phyloP scores from a whole-genome alignment of 2,888 invertebrate species.

The Brachylomia viminalis region DNA sequence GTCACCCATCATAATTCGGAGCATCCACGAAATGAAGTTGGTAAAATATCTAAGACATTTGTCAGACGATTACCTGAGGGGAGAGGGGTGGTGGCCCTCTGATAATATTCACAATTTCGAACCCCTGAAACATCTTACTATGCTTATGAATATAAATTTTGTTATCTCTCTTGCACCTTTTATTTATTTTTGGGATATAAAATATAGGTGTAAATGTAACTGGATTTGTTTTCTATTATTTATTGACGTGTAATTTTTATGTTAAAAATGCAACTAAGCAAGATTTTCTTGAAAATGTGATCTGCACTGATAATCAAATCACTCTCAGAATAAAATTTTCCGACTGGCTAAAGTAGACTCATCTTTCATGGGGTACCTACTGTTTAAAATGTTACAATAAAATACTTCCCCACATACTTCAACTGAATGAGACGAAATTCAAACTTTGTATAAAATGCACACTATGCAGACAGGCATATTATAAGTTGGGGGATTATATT shows the following conservation, averaged over 20 bases:
- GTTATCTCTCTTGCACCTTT: slow-evolving; percentile 75
- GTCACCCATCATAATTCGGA: slow-evolving; percentile 66
- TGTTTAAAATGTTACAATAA: too few species aligned
- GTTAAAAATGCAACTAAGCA: background rate
- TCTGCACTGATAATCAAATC: background rate
- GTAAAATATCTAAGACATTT: slow-evolving; percentile 89
- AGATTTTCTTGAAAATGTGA: background rate
- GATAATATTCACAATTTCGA: slow-evolving; percentile 85
- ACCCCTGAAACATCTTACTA: slow-evolving; percentile 80
- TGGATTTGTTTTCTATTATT: background rate
- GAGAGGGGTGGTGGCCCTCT: slow-evolving; percentile 73
- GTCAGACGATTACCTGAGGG: slow-evolving; percentile 89
- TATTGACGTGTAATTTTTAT: background rate
- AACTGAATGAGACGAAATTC: too few species aligned
- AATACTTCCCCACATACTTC: too few species aligned
- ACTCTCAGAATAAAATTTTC: slow-evolving; percentile 1
- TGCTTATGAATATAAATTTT: slow-evolving; percentile 87
- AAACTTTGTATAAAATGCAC: too few species aligned
- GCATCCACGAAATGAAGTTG: slow-evolving; percentile 87
- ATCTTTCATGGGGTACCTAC: too few species aligned
- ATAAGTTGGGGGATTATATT: too few species aligned
- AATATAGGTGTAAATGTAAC: slow-evolving; percentile 57
- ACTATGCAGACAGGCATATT: too few species aligned
- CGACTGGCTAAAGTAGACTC: too few species aligned
- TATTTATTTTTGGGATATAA: slow-evolving; percentile 68